Conservation (phyloP, 1,140 invertebrate species). For the Trachymyrmex cornetzi region DNA sequence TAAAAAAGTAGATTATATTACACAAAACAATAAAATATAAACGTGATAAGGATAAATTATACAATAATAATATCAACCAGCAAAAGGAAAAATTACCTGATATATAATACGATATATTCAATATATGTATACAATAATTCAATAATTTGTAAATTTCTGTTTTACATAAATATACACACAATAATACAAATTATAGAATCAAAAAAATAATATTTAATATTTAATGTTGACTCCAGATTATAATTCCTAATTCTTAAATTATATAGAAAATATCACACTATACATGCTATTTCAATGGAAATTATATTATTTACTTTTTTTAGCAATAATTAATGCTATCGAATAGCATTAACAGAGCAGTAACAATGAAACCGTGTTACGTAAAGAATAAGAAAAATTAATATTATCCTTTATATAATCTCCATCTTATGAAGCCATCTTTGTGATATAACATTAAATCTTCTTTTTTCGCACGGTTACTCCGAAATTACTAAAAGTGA, state of each 20-base stretch:
- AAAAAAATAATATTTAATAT: conserved; percentile 9
- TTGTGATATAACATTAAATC: conserved; percentile 40
- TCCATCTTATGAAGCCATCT: conserved; percentile 1
- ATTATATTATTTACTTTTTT: not conserved
- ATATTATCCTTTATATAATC: not conserved
- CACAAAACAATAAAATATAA: conserved; percentile 20
- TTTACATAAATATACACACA: not conserved
- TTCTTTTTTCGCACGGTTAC: not conserved
- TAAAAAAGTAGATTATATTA: conserved; percentile 26
- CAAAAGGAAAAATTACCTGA: not conserved
- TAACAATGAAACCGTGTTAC: not conserved
- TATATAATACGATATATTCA: not conserved
- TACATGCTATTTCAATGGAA: not conserved
- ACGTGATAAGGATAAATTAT: not conserved
- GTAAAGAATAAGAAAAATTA: not conserved
- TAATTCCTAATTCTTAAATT: not conserved
- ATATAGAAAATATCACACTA: not conserved
- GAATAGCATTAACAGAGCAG: not conserved
- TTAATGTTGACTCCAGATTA: not conserved
- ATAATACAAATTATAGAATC: not conserved
- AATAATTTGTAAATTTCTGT: conserved; percentile 14
- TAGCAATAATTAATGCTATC: not conserved
- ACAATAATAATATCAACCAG: not conserved
- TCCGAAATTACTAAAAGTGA: conserved; percentile 24
- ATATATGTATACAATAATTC: not conserved